Conservation (phyloP, 2,797 vertebrate species). For the Clarias laeviceps region DNA sequence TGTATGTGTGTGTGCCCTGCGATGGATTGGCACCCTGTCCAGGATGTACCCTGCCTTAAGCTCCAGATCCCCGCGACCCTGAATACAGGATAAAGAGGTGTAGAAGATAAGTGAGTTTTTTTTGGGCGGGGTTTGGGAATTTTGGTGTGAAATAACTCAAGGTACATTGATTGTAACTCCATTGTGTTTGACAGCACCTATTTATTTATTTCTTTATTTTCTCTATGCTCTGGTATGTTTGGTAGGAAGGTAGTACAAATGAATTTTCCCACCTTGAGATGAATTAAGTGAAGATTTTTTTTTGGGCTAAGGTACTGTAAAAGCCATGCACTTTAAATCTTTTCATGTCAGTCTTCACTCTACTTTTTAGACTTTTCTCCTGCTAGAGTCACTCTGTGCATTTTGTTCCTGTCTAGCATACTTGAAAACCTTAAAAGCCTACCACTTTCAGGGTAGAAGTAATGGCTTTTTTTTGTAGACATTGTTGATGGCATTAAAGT, state of each 20-base stretch:
- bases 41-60: too few relatives aligned
- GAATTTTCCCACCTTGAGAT: neutral
- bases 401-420: neutral
- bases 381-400: neutral
- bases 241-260: neutral
- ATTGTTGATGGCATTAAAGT: constrained; percentile 64
- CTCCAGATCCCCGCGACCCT: too few relatives aligned
- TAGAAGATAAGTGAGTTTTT: too few relatives aligned
- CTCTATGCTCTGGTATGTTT: neutral
- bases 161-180: neutral
- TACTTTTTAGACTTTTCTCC: neutral
- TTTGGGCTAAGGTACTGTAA: neutral
- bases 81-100: too few relatives aligned
- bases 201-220: neutral
- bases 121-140: too few relatives aligned
- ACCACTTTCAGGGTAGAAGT: neutral
- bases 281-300: neutral
- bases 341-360: neutral
- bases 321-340: neutral
- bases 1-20: too few relatives aligned
- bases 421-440: neutral
- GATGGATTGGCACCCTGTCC: too few relatives aligned
- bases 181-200: neutral
- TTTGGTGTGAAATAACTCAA: too few relatives aligned
- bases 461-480: constrained; percentile 43